These are phyloP conservation scores for Sciurus vulgaris DNA, from an alignment of 2,797 vertebrate genomes.

Conservation along the genomic window DNA sequence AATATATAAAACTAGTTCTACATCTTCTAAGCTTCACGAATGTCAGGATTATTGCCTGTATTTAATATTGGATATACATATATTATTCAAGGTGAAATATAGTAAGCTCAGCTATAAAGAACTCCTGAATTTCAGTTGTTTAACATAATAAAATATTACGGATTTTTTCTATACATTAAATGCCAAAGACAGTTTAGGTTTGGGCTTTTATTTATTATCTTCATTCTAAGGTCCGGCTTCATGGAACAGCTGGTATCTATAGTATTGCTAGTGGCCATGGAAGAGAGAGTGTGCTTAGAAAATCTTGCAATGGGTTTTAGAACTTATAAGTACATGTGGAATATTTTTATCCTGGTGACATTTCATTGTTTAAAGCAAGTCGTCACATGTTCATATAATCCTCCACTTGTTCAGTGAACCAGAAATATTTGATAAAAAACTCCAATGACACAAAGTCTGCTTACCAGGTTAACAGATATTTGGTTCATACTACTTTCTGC, in stretches of 20 bases:
- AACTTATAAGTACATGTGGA: neutral
- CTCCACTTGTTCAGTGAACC: neutral
- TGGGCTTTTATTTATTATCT: neutral
- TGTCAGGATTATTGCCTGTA: neutral
- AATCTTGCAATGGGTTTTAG: neutral
- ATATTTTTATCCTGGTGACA: neutral
- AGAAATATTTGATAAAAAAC: slow-evolving; percentile 17
- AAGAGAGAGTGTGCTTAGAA: neutral
- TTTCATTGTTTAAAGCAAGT: neutral
- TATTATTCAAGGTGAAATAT: neutral
- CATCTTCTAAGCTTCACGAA: neutral
- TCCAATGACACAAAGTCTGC: neutral
- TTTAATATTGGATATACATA: neutral
- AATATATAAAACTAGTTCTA: neutral
- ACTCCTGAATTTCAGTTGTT: neutral
- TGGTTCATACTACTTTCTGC: neutral
- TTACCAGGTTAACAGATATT: neutral
- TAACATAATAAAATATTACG: neutral
- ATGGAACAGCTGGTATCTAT: neutral
- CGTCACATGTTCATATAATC: neutral
- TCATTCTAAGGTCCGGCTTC: neutral
- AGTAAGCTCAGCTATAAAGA: neutral
- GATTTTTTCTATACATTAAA: neutral
- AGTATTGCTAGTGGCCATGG: neutral
- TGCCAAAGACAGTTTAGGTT: neutral